Evolutionary conservation across 2,888 invertebrate genomes (phyloP).

Genomic region (Pristionchus maxplancki): DNA sequence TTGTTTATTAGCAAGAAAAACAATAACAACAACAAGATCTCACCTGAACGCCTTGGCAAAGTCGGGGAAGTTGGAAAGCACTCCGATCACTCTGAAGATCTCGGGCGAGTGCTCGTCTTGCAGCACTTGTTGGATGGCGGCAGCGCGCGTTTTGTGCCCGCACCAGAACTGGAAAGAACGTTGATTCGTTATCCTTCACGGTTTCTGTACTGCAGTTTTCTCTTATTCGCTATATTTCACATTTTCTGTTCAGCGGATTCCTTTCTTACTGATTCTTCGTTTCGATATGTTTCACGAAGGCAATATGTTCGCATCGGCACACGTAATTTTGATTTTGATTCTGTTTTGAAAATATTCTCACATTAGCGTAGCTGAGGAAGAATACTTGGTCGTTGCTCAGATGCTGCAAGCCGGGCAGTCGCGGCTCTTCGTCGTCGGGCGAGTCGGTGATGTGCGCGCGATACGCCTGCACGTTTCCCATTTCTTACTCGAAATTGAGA

Average conservation of each 20-base stretch:
- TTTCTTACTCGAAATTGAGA: too few relatives aligned
- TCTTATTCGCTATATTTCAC: too few relatives aligned
- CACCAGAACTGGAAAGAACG: slow-evolving; percentile 71
- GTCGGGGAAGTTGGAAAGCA: slow-evolving; percentile 88
- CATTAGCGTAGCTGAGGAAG: slow-evolving; percentile 73
- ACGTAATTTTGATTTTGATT: too few relatives aligned
- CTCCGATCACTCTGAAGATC: slow-evolving; percentile 82
- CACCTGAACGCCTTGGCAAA: slow-evolving; percentile 85
- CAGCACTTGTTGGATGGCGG: slow-evolving; percentile 83
- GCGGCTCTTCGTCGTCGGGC: slow-evolving; percentile 69
- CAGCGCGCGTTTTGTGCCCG: slow-evolving; percentile 63
- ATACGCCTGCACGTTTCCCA: slow-evolving; percentile 70
- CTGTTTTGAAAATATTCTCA: too few relatives aligned
- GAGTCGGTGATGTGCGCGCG: slow-evolving; percentile 62
- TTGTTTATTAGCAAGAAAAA: too few relatives aligned
- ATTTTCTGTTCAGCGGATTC: too few relatives aligned
- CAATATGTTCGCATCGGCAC: too few relatives aligned
- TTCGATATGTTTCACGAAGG: neutral
- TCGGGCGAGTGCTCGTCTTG: slow-evolving; percentile 89
- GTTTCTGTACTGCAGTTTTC: too few relatives aligned
- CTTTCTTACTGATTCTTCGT: neutral
- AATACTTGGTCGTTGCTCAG: slow-evolving; percentile 74
- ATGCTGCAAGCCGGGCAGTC: slow-evolving; percentile 68
- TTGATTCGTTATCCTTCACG: neutral
- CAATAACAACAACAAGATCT: too few relatives aligned